A percentile compares a stretch with the other conserved stretches of the same genome.
Conservation (phyloP, 2,888 invertebrate species). For the Sesia bembeciformis region DNA sequence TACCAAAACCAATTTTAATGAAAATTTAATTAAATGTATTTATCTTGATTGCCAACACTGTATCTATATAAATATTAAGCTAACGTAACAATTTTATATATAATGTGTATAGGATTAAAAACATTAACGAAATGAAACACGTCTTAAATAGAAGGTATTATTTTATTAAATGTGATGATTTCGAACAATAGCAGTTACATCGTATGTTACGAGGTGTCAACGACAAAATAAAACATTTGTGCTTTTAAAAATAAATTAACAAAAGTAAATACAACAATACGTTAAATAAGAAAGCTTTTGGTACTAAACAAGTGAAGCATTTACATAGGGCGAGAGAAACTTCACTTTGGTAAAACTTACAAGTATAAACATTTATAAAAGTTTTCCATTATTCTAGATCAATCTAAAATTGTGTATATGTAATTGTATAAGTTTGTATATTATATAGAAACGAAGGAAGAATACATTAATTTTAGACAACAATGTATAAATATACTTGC, state of each 20-base stretch:
- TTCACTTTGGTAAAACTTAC: background rate
- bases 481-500: background rate
- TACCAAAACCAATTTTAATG: too few relatives aligned
- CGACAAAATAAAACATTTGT: slow-evolving; percentile 69
- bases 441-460: background rate
- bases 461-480: background rate
- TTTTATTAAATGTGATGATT: slow-evolving; percentile 70
- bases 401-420: background rate
- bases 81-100: too few relatives aligned
- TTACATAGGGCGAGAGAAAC: slow-evolving; percentile 58
- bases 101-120: background rate
- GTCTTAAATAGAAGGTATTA: slow-evolving; percentile 58
- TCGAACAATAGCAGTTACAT: slow-evolving; percentile 55
- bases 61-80: too few relatives aligned
- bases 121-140: slow-evolving; percentile 31
- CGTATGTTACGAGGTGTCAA: slow-evolving; percentile 1
- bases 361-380: background rate
- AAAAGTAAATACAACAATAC: slow-evolving; percentile 66
- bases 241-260: slow-evolving; percentile 71
- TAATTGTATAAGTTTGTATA: background rate
- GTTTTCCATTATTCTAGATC: background rate
- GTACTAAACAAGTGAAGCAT: slow-evolving; percentile 45
- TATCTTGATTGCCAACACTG: too few relatives aligned
- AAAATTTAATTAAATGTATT: too few relatives aligned
- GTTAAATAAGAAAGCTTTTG: slow-evolving; percentile 40